Base-by-base conservation (phyloP, 2,113 vertebrate genomes). In the Cricetomys ansorgei region DNA sequence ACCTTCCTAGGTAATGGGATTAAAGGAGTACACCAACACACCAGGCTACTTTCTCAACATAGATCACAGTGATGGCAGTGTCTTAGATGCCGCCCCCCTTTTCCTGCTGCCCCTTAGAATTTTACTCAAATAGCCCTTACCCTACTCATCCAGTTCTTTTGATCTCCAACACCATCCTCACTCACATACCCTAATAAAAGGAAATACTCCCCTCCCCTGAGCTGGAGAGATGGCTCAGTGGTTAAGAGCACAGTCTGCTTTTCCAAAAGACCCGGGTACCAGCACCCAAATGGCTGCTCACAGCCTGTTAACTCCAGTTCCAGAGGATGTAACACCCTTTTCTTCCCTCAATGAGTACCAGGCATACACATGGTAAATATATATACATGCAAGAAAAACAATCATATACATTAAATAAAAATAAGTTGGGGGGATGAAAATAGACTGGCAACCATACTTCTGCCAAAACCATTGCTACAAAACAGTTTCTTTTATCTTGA, bases 401-500 rank as follows among this genome's bases (percentile, higher is more conserved):
- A 43, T 83, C n/a, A 43, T 29, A 83, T 7, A 65, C 15, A 34
- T 85, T 48, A 34, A 48, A 83, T 62, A 83, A 83, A 76, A 43
- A 15, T 76, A 55, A 81, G 53, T 81, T 40, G n/a, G n/a, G 25
- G 25, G 23, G 17, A 7, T 86, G 21, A 65, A 31, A 31, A 67
- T 48, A 67, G 43, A 67, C 5, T 67, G 40, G 80, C 11, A 70
- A 59, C 27, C 21, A 8, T n/a, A 64, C 65, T 92, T 88, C 40
- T 57, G 53, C 43, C 45, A 92, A 85, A 95, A 75, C 34, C 5
- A 53, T 94, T 34, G 94, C 40, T n/a, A 97, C 7, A 85, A 93
- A 86, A 55, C 21, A 75, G n/a, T 94, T 92, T 48, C 27, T 91
- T 25, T 0, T 76, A 76, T 81, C 37, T 76, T 94, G 12, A 5